phyloP scores from a whole-genome alignment of 2,888 invertebrate species.

The Hyposoter didymator region DNA sequence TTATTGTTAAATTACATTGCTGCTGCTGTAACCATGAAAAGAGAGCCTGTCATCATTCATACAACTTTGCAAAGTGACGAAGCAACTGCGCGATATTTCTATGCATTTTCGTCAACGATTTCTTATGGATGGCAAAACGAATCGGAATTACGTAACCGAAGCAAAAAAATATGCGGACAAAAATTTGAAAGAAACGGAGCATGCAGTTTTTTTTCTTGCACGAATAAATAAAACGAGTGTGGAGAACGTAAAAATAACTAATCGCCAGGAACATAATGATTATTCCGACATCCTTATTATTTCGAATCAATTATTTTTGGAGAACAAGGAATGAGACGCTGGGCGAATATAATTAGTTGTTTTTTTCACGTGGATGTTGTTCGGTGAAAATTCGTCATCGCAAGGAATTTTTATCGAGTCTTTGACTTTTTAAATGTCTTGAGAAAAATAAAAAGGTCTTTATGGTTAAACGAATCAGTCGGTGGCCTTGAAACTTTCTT shows the following conservation, averaged over 20 bases:
- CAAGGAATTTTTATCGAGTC: neutral
- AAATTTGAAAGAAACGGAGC: constrained; percentile 2
- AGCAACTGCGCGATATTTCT: constrained; percentile 6
- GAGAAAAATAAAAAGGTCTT: neutral
- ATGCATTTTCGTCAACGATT: constrained; percentile 41
- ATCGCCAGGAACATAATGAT: neutral
- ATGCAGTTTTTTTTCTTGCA: neutral
- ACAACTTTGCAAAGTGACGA: constrained; percentile 46
- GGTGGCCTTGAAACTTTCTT: constrained; percentile 23
- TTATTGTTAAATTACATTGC: constrained; percentile 29
- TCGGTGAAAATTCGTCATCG: neutral
- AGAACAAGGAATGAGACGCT: neutral
- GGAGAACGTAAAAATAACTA: constrained; percentile 4
- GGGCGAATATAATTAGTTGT: neutral
- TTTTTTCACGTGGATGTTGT: neutral
- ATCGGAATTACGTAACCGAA: neutral
- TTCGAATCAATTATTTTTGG: neutral
- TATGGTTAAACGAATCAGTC: neutral
- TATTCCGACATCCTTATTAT: too few relatives aligned
- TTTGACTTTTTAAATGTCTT: neutral
- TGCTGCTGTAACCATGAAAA: constrained; percentile 43
- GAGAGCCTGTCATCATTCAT: constrained; percentile 56
- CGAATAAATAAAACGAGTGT: neutral
- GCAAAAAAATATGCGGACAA: neutral
- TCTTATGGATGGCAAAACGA: neutral